Evolutionary conservation across 1,140 invertebrate species (phyloP).

Genomic region (Tetragonula clypearis): DNA sequence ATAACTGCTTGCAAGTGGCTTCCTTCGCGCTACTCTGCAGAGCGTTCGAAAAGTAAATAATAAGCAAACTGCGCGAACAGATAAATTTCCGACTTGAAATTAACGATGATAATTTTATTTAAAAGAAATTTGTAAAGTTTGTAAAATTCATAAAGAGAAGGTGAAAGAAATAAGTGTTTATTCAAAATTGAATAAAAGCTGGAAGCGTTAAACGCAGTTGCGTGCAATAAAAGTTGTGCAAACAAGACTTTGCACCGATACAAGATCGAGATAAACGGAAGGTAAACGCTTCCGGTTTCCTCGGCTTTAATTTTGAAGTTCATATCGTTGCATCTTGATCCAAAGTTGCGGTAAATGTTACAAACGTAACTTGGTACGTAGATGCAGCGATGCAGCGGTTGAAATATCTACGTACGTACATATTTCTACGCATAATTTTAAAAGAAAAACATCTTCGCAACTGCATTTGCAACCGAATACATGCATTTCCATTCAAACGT

Average conservation of each 20-base stretch:
- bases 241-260: background rate
- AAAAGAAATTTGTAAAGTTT: background rate
- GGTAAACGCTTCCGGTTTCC: background rate
- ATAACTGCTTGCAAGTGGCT: background rate
- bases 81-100: too few species aligned
- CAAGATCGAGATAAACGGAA: conserved; percentile 6
- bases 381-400: background rate
- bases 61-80: background rate
- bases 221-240: too few species aligned
- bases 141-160: too few species aligned
- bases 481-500: background rate
- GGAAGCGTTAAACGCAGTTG: background rate
- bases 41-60: background rate
- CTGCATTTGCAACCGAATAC: background rate
- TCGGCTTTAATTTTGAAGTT: background rate
- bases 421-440: background rate
- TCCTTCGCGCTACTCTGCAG: background rate
- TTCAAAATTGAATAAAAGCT: background rate
- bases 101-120: background rate
- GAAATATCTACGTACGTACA: background rate
- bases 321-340: background rate
- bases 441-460: background rate
- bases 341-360: background rate
- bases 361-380: background rate
- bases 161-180: too few species aligned